Conservation (phyloP, 2,888 invertebrate genomes). For the Synanthedon tipuliformis region DNA sequence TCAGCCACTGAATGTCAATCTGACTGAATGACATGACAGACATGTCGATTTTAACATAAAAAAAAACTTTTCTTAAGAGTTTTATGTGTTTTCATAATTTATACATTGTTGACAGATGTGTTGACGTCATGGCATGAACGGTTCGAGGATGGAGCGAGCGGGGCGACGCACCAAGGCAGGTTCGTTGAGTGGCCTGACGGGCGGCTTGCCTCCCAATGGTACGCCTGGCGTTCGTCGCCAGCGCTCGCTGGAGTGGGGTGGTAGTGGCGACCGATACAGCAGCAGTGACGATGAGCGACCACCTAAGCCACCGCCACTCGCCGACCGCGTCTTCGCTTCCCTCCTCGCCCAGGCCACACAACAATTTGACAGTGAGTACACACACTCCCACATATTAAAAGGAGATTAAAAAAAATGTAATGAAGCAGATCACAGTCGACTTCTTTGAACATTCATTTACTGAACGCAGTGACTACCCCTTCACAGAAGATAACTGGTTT, state of each 20-base stretch:
- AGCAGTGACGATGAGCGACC: slow-evolving; percentile 67
- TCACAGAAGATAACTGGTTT: too few relatives aligned
- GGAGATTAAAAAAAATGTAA: too few relatives aligned
- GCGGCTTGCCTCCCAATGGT: slow-evolving; percentile 31
- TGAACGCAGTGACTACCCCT: too few relatives aligned
- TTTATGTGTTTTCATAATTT: not conserved
- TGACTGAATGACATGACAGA: too few relatives aligned
- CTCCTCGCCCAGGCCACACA: slow-evolving; percentile 66
- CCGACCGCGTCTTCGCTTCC: slow-evolving; percentile 64
- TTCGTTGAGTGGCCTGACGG: slow-evolving; percentile 53
- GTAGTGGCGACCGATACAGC: slow-evolving; percentile 64
- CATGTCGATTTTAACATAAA: not conserved
- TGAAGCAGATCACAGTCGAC: too few relatives aligned
- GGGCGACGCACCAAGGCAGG: slow-evolving; percentile 58
- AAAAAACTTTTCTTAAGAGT: not conserved
- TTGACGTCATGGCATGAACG: slow-evolving; percentile 46
- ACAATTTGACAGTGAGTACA: slow-evolving; percentile 59
- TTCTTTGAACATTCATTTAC: too few relatives aligned
- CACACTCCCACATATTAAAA: too few relatives aligned
- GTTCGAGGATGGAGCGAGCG: slow-evolving; percentile 53
- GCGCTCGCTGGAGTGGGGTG: slow-evolving; percentile 69
- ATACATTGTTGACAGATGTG: slow-evolving; percentile 36
- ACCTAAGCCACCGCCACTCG: slow-evolving; percentile 60
- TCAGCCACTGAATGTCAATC: too few relatives aligned
- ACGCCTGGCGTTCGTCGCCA: slow-evolving; percentile 55